Conservation (phyloP, 2,888 invertebrate species). For the Thyatira batis region DNA sequence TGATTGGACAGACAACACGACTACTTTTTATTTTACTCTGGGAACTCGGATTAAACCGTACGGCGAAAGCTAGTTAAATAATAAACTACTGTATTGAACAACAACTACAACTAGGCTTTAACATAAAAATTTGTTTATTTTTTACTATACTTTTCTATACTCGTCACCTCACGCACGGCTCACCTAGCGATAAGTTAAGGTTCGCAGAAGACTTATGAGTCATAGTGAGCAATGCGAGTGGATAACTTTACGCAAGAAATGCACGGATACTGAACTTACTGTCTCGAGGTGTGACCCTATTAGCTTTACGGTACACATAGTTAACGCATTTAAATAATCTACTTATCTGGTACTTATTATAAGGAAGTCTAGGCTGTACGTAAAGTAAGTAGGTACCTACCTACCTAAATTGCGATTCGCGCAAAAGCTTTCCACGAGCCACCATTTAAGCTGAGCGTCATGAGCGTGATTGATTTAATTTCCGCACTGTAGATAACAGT, state of each 20-base stretch:
- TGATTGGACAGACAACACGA: too few relatives aligned
- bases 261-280: slow-evolving; percentile 47
- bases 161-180: slow-evolving; percentile 17
- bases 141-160: too few relatives aligned
- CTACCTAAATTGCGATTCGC: too few relatives aligned
- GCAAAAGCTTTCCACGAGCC: neutral
- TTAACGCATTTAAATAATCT: slow-evolving; percentile 35
- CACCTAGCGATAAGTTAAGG: slow-evolving; percentile 18
- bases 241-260: slow-evolving; percentile 25
- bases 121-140: too few relatives aligned
- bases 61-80: too few relatives aligned
- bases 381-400: too few relatives aligned
- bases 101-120: too few relatives aligned
- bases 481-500: neutral
- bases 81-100: too few relatives aligned
- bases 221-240: slow-evolving; percentile 44
- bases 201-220: slow-evolving; percentile 36
- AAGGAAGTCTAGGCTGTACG: too few relatives aligned
- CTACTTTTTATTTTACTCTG: too few relatives aligned
- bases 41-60: too few relatives aligned
- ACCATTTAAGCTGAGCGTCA: neutral
- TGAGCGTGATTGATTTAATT: neutral
- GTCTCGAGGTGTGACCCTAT: slow-evolving; percentile 43
- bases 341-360: too few relatives aligned
- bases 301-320: slow-evolving; percentile 13